Conservation (phyloP, 2,888 invertebrate species). For the Diadromus collaris region DNA sequence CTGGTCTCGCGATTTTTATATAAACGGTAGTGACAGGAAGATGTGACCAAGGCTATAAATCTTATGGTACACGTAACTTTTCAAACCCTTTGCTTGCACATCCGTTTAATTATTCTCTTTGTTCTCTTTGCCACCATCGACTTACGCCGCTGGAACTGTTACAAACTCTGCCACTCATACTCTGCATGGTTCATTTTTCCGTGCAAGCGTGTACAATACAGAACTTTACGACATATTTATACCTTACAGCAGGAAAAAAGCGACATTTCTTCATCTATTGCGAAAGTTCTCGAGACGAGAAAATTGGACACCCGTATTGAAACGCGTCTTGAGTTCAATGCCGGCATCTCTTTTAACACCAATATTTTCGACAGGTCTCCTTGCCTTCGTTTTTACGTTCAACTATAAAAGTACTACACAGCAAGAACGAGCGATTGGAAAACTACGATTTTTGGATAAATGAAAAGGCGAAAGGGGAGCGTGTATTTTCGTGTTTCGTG, state of each 20-base stretch:
- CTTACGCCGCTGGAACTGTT: slow-evolving; percentile 3
- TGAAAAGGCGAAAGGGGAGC: background rate
- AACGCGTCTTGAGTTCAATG: slow-evolving; percentile 1
- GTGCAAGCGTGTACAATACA: background rate
- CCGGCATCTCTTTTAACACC: background rate
- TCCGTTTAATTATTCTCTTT: slow-evolving; percentile 61
- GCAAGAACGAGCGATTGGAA: slow-evolving; percentile 8
- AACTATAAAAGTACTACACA: background rate
- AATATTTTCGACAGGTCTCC: background rate
- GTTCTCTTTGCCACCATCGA: slow-evolving; percentile 15
- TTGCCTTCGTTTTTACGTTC: background rate
- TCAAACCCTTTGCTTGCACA: slow-evolving; percentile 1
- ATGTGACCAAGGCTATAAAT: slow-evolving; percentile 15
- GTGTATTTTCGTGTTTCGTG: background rate
- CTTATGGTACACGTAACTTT: slow-evolving; percentile 10
- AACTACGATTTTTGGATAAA: slow-evolving; percentile 7
- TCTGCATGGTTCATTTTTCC: background rate
- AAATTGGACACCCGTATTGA: slow-evolving; percentile 1
- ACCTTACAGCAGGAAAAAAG: background rate
- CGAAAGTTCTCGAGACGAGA: background rate
- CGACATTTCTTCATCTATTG: background rate
- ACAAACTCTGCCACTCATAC: background rate
- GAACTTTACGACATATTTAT: background rate
- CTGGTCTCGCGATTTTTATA: slow-evolving; percentile 11
- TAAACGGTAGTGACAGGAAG: slow-evolving; percentile 8